phyloP scores from a whole-genome alignment of 2,888 invertebrate genomes.

The Eubasilissa splendida region DNA sequence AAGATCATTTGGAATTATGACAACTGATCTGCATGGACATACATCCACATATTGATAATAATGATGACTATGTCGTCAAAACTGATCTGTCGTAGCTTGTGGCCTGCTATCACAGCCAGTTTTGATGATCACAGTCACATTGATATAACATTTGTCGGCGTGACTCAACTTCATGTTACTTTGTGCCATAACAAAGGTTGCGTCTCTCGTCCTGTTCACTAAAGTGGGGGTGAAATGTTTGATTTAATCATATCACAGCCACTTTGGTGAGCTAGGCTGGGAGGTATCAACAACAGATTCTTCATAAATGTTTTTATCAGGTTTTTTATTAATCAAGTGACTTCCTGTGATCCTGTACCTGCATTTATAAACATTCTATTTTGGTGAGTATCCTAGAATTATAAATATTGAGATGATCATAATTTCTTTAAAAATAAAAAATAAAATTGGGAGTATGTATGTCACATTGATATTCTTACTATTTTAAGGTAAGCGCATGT shows the following conservation, averaged over 20 bases:
- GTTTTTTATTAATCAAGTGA: background rate
- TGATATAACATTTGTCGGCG: constrained; percentile 49
- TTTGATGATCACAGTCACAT: constrained; percentile 91
- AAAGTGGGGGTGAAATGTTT: constrained; percentile 91
- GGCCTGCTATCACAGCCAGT: constrained; percentile 93
- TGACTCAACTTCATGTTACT: background rate
- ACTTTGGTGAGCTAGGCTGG: constrained; percentile 93
- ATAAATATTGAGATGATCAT: too few relatives aligned
- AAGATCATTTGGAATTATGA: too few relatives aligned
- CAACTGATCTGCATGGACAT: too few relatives aligned
- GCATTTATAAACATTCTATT: too few relatives aligned
- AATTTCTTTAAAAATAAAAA: too few relatives aligned
- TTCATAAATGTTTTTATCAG: background rate
- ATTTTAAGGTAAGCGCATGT: too few relatives aligned
- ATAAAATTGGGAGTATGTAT: too few relatives aligned
- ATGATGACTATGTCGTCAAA: constrained; percentile 77
- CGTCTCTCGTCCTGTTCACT: constrained; percentile 79
- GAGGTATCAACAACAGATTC: constrained; percentile 51
- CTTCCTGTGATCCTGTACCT: too few relatives aligned
- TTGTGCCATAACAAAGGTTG: background rate
- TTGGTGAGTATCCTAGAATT: too few relatives aligned
- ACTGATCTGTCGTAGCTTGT: constrained; percentile 86
- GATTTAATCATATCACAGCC: constrained; percentile 94
- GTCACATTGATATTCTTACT: too few relatives aligned
- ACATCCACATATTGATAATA: background rate